Base-by-base conservation (phyloP, 2,797 vertebrate genomes). In the Loriculus beryllinus region DNA sequence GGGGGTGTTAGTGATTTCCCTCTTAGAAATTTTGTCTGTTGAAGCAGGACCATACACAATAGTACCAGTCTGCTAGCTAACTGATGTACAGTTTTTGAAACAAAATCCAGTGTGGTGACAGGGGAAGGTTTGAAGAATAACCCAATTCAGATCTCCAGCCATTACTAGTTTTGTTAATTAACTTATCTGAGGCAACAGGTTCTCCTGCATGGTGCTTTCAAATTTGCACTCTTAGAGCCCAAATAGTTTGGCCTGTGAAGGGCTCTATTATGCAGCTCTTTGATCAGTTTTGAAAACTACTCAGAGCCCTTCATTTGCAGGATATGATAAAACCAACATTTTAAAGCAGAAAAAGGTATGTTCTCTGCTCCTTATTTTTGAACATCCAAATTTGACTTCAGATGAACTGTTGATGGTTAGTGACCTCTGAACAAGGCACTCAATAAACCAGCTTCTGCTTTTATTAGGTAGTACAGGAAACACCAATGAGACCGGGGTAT, bases 161-260 rank as follows among this genome's bases (percentile, higher is more conserved):
- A 18, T 88, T 69, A 76, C 82, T 92, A 59, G 47, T 65, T 96
- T 91, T 84, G 77, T 93, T 86, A 95, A 94, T 95, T 91, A 90
- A 56, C 67, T 78, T 86, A 51, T 91, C 74, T 86, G 78, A 74
- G 77, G 37, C 86, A 96, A 90, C 92, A 96, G 83, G 93, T 94
- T 95, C 78, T 95, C 59, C 90, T 86, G 71, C 83, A 86, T 49
- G 74, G 65, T 88, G 71, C 83, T 93, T 90, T 86, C 83, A 88
- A 84, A 90, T 79, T 86, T 82, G 40, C 68, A 21, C 48, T 37
- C 48, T 88, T 74, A 22, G 49, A 96, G 83, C 86, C 75, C 64
- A 25, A 51, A 5, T 51, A 72, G 56, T 42, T 81, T 56, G 88
- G 80, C 12, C 26, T 60, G 48, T 59, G 67, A 84, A 90, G 77